Conservation (phyloP, 2,797 vertebrate species). For the Halcyon chelicuti region DNA sequence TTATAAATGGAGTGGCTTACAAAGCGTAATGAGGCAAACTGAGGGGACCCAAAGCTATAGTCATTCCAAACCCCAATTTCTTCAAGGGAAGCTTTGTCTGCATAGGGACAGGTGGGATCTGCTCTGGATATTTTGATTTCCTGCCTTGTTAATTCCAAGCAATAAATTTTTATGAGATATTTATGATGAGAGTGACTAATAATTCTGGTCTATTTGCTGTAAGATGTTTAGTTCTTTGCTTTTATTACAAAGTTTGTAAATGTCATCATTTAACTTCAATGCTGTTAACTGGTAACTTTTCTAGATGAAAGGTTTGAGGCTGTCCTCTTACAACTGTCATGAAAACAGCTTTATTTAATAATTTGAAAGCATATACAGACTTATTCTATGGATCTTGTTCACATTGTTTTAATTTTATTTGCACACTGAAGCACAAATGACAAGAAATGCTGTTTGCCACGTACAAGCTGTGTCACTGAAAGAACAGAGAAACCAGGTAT, state of each 20-base stretch:
- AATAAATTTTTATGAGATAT: neutral
- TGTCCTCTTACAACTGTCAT: neutral
- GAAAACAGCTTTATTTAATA: neutral
- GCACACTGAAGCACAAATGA: neutral
- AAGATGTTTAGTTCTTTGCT: neutral
- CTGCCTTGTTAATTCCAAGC: neutral
- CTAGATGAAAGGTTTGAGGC: neutral
- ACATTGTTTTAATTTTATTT: neutral
- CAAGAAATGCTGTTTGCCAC: neutral
- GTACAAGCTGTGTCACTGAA: neutral
- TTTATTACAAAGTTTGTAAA: neutral
- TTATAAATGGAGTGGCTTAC: neutral
- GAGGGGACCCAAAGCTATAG: neutral
- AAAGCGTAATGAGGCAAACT: neutral
- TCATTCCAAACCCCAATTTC: neutral
- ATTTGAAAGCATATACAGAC: neutral
- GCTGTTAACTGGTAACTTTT: neutral
- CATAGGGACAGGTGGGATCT: neutral
- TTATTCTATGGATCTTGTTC: neutral
- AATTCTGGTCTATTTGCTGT: neutral
- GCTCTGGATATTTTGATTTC: constrained; percentile 7
- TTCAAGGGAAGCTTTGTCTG: neutral
- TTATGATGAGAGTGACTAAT: neutral
- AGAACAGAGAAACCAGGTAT: neutral
- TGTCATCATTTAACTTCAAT: neutral